phyloP scores from a whole-genome alignment of 2,888 invertebrate species.

The Sminthurinus aureus region DNA sequence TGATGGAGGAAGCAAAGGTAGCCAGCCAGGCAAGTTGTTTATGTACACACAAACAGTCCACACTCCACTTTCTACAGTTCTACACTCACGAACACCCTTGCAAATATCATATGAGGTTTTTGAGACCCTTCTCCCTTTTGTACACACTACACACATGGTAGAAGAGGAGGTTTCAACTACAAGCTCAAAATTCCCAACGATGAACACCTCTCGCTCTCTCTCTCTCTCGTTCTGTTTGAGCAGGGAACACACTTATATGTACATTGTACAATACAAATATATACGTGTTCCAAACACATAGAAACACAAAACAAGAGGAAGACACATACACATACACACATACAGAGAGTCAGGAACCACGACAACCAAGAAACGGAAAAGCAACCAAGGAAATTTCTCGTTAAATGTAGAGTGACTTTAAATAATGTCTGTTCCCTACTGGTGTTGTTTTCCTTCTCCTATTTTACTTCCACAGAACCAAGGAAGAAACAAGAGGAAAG shows the following conservation, averaged over 20 bases:
- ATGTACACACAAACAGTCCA: too few species aligned
- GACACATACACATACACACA: background rate
- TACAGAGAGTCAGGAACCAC: conserved; percentile 3
- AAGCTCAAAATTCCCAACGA: too few species aligned
- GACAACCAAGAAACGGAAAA: background rate
- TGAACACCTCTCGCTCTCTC: too few species aligned
- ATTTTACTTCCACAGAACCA: background rate
- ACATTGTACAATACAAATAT: background rate
- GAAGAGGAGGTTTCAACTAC: too few species aligned
- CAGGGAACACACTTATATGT: background rate
- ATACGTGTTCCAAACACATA: background rate
- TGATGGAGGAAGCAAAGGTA: too few species aligned
- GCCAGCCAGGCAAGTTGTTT: too few species aligned
- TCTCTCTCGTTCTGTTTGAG: too few species aligned
- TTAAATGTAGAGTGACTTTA: conserved; percentile 9
- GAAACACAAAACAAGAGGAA: background rate
- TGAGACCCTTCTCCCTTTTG: too few species aligned
- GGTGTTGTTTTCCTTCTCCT: conserved; percentile 13
- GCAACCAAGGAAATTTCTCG: background rate
- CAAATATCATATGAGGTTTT: too few species aligned
- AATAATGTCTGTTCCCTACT: conserved; percentile 23
- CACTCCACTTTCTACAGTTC: too few species aligned
- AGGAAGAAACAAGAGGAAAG: background rate
- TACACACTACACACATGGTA: too few species aligned
- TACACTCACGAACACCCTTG: too few species aligned